Base-by-base conservation (phyloP, 2,888 invertebrate species). In the Norana najaformis region DNA sequence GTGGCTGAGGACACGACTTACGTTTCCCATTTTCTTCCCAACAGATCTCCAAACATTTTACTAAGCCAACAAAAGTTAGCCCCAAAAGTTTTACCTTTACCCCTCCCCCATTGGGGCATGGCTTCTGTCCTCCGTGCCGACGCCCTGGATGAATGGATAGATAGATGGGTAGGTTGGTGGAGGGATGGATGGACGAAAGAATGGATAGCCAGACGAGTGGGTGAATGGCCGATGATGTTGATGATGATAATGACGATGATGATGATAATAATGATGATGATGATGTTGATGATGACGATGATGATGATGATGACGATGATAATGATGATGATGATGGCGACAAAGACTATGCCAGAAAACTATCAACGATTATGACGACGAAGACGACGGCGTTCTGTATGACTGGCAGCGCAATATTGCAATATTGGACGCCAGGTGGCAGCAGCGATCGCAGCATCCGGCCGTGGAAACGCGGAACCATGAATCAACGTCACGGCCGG, bases 371-470 rank as follows among this genome's bases (percentile, higher is more conserved):
- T 23, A 30, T 30, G 23, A 5, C 53, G 3, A 30, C 30, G 23
- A 5, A 4, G 0, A n/a, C 18, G 36, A 1, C 14, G 85, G 35
- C 34, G 34, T 37, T 85, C 36, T 13, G 14, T 37, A 35, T 36
- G 85, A 85, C 11, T 85, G 85, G 35, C 85, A 36, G 85, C 85
- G 36, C 85, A 35, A 85, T 85, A 85, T 85, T 85, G 36, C 36
- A 35, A 85, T 37, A 85, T 85, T 85, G 69, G 69, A 69, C 69
- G 69, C 69, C 69, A 69, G 69, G 69, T 69, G 69, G 69, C 69
- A 69, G 69, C 69, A 69, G n/a, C n/a, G 69, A 69, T 69, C 69
- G 69, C 69, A 30, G 69, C 69, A 69, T 69, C 69, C 69, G 69
- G 69, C 69, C 69, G 69, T 69, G 69, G 69, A 69, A 69, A 69